phyloP scores from a whole-genome alignment of 2,797 vertebrate species.

The Trachops cirrhosus region DNA sequence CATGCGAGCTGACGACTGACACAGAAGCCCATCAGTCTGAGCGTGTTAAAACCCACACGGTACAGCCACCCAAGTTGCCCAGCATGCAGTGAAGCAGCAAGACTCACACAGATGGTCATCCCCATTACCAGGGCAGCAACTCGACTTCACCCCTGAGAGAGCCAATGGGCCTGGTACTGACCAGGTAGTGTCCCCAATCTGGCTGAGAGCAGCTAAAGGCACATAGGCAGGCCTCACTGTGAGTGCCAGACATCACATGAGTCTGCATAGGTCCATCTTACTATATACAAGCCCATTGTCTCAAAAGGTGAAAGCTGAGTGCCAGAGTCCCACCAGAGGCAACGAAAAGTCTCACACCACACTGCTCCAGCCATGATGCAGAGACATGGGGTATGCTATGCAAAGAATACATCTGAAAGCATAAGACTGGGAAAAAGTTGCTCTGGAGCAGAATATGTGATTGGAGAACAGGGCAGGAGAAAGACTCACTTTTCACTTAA shows the following conservation, averaged over 20 bases:
- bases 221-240: neutral
- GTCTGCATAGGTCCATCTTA: neutral
- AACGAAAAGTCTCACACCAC: neutral
- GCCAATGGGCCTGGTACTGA: neutral
- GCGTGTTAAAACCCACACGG: slow-evolving; percentile 64
- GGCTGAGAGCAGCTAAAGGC: neutral
- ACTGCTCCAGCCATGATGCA: neutral
- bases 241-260: neutral
- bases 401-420: neutral
- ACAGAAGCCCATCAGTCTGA: slow-evolving; percentile 64
- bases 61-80: slow-evolving; percentile 48
- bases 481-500: neutral
- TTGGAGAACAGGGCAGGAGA: neutral
- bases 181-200: neutral
- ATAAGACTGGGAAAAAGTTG: fast-evolving
- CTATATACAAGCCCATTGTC: neutral
- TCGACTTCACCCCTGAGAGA: slow-evolving; percentile 43
- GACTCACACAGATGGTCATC: slow-evolving; percentile 47
- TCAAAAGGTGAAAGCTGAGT: neutral
- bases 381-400: neutral
- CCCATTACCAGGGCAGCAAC: slow-evolving; percentile 1
- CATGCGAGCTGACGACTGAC: slow-evolving; percentile 80
- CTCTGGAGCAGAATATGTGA: neutral
- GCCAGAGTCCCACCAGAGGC: neutral
- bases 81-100: slow-evolving; percentile 71